Conservation (phyloP, 2,113 vertebrate species). For the Paramormyrops kingsleyae region DNA sequence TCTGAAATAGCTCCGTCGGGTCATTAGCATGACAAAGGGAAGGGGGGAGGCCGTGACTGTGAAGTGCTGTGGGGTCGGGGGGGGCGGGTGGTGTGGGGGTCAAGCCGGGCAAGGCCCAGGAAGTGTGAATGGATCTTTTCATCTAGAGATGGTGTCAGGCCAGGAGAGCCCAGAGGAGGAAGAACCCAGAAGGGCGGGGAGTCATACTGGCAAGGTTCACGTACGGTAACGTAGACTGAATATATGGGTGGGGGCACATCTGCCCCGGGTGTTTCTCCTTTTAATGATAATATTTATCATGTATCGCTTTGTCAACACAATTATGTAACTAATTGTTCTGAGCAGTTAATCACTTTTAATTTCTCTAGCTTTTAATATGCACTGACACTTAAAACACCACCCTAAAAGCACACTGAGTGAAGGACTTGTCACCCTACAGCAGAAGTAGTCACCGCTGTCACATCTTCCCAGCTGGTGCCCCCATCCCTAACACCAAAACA, state of each 20-base stretch:
- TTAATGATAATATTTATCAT: not conserved
- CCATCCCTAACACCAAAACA: not conserved
- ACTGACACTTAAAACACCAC: not conserved
- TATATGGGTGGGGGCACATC: not conserved
- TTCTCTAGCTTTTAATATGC: not conserved
- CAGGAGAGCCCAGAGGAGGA: not conserved
- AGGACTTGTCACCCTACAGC: not conserved
- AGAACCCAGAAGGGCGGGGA: not conserved
- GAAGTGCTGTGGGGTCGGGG: not conserved
- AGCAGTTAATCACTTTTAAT: not conserved
- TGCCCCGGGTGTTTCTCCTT: not conserved
- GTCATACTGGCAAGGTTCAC: not conserved
- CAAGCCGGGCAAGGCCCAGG: not conserved
- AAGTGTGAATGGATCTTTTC: slow-evolving; percentile 14
- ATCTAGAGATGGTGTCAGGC: not conserved
- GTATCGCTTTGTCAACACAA: not conserved
- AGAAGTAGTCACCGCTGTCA: not conserved
- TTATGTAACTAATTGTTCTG: not conserved
- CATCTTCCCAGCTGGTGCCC: not conserved
- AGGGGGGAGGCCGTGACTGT: slow-evolving; percentile 14
- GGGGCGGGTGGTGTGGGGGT: not conserved
- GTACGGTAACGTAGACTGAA: not conserved
- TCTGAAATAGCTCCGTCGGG: slow-evolving; percentile 52
- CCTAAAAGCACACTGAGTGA: not conserved
- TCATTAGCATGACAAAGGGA: slow-evolving; percentile 66